phyloP scores from a whole-genome alignment of 1,140 invertebrate species.

The Lineus longissimus region DNA sequence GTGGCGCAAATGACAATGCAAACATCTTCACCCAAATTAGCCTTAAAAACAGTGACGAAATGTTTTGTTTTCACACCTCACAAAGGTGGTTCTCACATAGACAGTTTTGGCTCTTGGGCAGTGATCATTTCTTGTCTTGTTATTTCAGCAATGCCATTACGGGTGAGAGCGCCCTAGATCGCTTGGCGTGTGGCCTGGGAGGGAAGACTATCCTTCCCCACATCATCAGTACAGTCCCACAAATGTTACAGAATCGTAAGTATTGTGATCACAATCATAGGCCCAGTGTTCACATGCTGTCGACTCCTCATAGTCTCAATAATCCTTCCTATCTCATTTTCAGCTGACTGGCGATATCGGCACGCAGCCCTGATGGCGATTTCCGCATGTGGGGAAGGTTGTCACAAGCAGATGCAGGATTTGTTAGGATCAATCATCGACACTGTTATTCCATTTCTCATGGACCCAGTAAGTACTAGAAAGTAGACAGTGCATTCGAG shows the following conservation, averaged over 20 bases:
- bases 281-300: not conserved
- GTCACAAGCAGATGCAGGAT: slow-evolving; percentile 95
- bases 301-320: too few species aligned
- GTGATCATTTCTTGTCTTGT: too few species aligned
- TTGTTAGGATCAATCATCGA: slow-evolving; percentile 87
- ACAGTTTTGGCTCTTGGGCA: too few species aligned
- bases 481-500: not conserved
- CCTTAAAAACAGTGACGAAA: too few species aligned
- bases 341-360: slow-evolving; percentile 61
- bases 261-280: slow-evolving; percentile 54
- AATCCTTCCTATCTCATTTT: slow-evolving; percentile 16
- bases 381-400: slow-evolving; percentile 96
- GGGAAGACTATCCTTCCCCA: slow-evolving; percentile 92
- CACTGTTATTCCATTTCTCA: slow-evolving; percentile 76
- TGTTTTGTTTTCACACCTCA: too few species aligned
- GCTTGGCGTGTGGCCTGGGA: slow-evolving; percentile 81
- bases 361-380: slow-evolving; percentile 98
- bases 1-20: too few species aligned
- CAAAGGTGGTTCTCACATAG: too few species aligned
- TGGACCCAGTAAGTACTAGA: slow-evolving; percentile 69
- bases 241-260: slow-evolving; percentile 78
- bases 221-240: slow-evolving; percentile 78
- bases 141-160: slow-evolving; percentile 79
- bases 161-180: slow-evolving; percentile 93
- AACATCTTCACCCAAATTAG: too few species aligned